phyloP scores from a whole-genome alignment of 2,797 vertebrate genomes.

The Botia kubotai region DNA sequence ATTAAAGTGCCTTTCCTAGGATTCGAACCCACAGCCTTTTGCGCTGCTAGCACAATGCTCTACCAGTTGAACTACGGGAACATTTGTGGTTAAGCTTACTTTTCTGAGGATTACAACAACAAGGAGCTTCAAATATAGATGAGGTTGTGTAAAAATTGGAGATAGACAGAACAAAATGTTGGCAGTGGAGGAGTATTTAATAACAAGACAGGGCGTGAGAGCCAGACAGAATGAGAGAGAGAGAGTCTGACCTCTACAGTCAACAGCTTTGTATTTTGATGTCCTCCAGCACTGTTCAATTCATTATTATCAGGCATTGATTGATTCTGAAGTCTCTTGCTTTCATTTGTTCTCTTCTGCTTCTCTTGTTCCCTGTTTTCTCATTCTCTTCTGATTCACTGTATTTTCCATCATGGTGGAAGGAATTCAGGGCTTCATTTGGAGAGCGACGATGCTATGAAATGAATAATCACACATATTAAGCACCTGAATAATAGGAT shows the following conservation, averaged over 20 bases:
- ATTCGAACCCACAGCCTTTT: no score
- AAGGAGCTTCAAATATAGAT: background rate
- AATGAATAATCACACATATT: slow-evolving; percentile 15
- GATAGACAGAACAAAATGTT: background rate
- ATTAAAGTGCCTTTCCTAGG: no score
- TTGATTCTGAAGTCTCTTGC: background rate
- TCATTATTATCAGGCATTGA: background rate
- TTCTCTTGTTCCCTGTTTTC: background rate
- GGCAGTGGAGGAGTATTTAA: background rate
- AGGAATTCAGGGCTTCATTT: background rate
- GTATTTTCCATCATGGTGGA: background rate
- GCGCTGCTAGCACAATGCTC: no score
- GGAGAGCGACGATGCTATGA: background rate
- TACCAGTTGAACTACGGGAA: no score
- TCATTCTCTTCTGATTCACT: background rate
- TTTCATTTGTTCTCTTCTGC: background rate
- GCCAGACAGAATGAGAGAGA: background rate
- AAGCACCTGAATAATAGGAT: slow-evolving; percentile 1
- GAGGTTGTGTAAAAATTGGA: background rate
- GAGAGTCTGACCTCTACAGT: background rate
- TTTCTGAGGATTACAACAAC: slow-evolving; percentile 12
- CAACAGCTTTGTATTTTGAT: background rate
- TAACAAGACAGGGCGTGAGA: background rate
- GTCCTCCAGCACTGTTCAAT: slow-evolving; percentile 2
- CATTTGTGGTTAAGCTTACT: background rate